These are phyloP conservation scores for Lycodopsis pacificus DNA, from an alignment of 2,797 vertebrate species.

Conservation along the genomic window DNA sequence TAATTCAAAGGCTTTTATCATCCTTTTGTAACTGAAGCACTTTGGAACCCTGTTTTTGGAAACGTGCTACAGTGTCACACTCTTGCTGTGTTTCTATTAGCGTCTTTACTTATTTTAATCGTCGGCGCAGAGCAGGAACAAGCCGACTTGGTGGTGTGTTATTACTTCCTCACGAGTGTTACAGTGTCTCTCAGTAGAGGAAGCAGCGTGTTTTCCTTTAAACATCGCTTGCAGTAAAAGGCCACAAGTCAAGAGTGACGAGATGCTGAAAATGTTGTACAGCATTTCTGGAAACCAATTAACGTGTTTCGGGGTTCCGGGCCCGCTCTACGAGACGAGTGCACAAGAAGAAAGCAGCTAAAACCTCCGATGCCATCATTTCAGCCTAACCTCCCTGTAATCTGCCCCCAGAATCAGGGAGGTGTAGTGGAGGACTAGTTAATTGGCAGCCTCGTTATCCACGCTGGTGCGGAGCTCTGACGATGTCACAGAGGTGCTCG, in stretches of 20 bases:
- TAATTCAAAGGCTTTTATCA: not conserved
- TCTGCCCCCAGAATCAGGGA: slow-evolving; percentile 16
- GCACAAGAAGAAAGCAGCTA: slow-evolving; percentile 4
- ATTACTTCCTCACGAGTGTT: not conserved
- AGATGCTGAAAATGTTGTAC: not conserved
- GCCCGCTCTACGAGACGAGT: slow-evolving; percentile 28
- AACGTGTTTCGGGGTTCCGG: not conserved
- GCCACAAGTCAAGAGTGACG: slow-evolving; percentile 23
- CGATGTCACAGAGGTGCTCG: slow-evolving; percentile 13
- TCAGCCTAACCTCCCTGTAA: slow-evolving; percentile 12
- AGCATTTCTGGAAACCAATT: slow-evolving; percentile 24
- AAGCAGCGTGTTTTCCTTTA: not conserved
- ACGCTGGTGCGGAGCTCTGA: slow-evolving; percentile 9
- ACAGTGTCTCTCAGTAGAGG: slow-evolving; percentile 4
- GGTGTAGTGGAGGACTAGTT: slow-evolving; percentile 32
- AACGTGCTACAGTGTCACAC: not conserved
- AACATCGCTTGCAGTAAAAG: not conserved
- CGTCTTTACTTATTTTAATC: not conserved
- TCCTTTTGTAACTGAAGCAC: not conserved
- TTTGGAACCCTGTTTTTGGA: not conserved
- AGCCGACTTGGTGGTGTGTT: not conserved
- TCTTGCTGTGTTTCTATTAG: not conserved
- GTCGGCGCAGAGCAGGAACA: slow-evolving; percentile 12
- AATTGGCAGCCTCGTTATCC: slow-evolving; percentile 49
- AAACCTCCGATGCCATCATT: slow-evolving; percentile 29